A percentile compares a stretch with the other conserved stretches of the same genome.
These are phyloP conservation scores for Sebastiscus albofasciatus DNA, from an alignment of 2,797 vertebrate species.

Conservation along the genomic window DNA sequence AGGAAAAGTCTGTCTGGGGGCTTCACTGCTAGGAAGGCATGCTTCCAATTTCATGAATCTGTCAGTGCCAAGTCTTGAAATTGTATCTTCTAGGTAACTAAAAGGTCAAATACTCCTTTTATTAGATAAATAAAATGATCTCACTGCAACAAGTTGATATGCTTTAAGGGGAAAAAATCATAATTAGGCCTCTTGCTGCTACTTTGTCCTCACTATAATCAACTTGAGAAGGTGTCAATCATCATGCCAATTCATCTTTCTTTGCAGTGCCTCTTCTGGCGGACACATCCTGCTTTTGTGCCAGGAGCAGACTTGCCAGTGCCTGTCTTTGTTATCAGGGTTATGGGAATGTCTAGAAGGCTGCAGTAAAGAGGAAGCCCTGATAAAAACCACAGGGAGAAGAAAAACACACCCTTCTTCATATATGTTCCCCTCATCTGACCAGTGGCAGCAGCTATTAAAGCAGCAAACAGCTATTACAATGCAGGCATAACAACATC, in stretches of 20 bases:
- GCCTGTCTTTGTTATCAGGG: constrained; percentile 21
- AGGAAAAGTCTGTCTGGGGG: constrained; percentile 23
- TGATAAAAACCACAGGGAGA: neutral
- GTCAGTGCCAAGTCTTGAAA: neutral
- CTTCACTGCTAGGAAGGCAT: neutral
- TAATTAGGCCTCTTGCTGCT: neutral
- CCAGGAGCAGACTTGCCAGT: neutral
- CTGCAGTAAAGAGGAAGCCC: neutral
- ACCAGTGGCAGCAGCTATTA: neutral
- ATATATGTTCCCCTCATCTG: neutral
- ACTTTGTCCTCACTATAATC: neutral
- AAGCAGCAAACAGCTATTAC: neutral
- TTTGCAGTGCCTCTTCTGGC: neutral
- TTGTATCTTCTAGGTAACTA: neutral
- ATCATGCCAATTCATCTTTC: neutral
- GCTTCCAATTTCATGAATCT: neutral
- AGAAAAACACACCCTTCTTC: neutral
- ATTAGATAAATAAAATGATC: neutral
- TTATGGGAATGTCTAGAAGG: too few species aligned
- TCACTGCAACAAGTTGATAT: neutral
- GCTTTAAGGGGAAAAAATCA: neutral
- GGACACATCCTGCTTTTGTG: neutral
- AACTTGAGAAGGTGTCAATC: neutral
- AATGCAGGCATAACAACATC: neutral
- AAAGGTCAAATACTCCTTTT: neutral